Conservation (phyloP, 1,140 invertebrate species). For the Lucilia sericata region DNA sequence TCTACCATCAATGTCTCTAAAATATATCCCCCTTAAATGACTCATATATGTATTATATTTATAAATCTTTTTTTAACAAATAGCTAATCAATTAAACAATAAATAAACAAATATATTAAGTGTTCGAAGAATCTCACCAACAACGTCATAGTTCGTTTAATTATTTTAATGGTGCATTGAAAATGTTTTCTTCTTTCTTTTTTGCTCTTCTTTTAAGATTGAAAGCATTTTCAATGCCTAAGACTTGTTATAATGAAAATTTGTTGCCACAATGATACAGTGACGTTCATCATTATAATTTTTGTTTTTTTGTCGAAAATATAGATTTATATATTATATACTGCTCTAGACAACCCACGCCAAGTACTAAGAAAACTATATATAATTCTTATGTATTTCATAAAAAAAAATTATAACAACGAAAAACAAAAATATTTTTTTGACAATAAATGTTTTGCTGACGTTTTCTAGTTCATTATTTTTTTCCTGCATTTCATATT, state of each 20-base stretch:
- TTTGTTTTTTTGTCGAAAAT: not conserved
- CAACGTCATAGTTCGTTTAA: conserved; percentile 14
- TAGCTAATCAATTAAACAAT: too few relatives aligned
- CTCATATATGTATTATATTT: too few relatives aligned
- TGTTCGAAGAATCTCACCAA: too few relatives aligned
- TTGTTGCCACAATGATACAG: not conserved
- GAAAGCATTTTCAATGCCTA: not conserved
- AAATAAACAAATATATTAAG: too few relatives aligned
- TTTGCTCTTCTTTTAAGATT: not conserved
- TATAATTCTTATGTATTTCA: not conserved
- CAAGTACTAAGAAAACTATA: not conserved
- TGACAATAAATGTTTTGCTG: conserved; percentile 22
- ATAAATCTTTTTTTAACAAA: too few relatives aligned
- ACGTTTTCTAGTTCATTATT: not conserved
- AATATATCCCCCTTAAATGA: too few relatives aligned
- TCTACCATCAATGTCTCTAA: too few relatives aligned
- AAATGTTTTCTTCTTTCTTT: not conserved
- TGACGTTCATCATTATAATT: conserved; percentile 16
- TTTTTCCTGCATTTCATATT: not conserved
- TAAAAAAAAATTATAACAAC: not conserved
- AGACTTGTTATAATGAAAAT: not conserved
- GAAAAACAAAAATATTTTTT: conserved; percentile 16
- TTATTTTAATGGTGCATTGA: not conserved
- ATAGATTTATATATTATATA: not conserved
- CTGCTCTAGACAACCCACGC: not conserved